Base-by-base conservation (phyloP, 1,140 invertebrate species). In the Aphaenogaster rudis region DNA sequence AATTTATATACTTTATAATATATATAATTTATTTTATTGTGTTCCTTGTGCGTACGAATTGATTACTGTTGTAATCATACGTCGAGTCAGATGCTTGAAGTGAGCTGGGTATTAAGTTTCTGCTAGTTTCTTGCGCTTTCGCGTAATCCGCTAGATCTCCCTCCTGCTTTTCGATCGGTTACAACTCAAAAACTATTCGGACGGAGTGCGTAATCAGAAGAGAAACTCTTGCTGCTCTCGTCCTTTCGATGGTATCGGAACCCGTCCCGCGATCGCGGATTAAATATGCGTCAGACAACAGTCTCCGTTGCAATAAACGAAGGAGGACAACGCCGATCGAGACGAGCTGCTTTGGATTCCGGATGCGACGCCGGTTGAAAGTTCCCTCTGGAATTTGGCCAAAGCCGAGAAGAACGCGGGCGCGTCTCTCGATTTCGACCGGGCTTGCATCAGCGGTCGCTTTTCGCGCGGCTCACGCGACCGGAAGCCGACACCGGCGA, bases 371-470 rank as follows among this genome's bases (percentile, higher is more conserved):
- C 39, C n/a, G 54, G n/a, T 80, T 91, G 92, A 92, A 93, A 93
- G 92, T 90, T 64, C 79, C 45, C 74, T 42, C 66, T 93, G 92
- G 91, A 92, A 93, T 93, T 93, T 91, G 88, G 90, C 92, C 93
- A 93, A 87, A 93, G 50, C 89, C 88, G 57, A 90, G 91, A 89
- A 79, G 80, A 91, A 90, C 79, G 63, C n/a, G 39, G 7, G 11
- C 45, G 2, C 50, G 7, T 9, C 17, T 17, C 8, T 48, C 36
- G n/a, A 42, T 59, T 82, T 66, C 39, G 39, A 28, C 48, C 4
- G 69, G 74, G 50, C 88, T 88, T 86, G 77, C 86, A 66, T 86
- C 72, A 80, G 9, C n/a, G 11, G 11, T 64, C 13, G n/a, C 36
- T 84, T 79, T 57, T 76, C 33, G 3, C 48, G 17, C 33, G 33